Conservation (phyloP, 2,113 vertebrate species). For the Carassius carassius region DNA sequence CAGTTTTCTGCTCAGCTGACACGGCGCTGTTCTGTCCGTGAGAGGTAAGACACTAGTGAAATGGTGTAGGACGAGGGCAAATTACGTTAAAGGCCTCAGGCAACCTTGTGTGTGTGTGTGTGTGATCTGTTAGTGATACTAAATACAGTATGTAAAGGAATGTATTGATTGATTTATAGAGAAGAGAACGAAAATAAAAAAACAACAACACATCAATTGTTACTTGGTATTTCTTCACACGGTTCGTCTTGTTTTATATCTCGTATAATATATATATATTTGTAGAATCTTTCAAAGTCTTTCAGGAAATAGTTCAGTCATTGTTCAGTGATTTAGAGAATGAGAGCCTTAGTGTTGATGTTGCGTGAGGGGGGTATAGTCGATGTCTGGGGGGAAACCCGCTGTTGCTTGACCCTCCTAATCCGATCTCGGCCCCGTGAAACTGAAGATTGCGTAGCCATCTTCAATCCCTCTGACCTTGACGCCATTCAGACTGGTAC, state of each 20-base stretch:
- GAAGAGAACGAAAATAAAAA: slow-evolving; percentile 71
- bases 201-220: slow-evolving; percentile 68
- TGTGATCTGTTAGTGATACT: slow-evolving; percentile 57
- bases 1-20: slow-evolving; percentile 7
- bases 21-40: slow-evolving; percentile 40
- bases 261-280: slow-evolving; percentile 81
- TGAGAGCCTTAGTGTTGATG: slow-evolving; percentile 53
- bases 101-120: slow-evolving; percentile 42
- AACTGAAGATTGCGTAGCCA: slow-evolving; percentile 65
- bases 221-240: slow-evolving; percentile 77
- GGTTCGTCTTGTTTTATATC: slow-evolving; percentile 74
- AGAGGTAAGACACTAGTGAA: slow-evolving; percentile 55
- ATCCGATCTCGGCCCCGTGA: slow-evolving; percentile 64
- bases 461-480: slow-evolving; percentile 72
- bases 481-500: slow-evolving; percentile 93
- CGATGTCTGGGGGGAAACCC: slow-evolving; percentile 59
- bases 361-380: slow-evolving; percentile 27
- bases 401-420: slow-evolving; percentile 58
- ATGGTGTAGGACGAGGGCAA: slow-evolving; percentile 53
- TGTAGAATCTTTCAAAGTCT: slow-evolving; percentile 82
- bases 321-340: slow-evolving; percentile 62
- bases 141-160: slow-evolving; percentile 67
- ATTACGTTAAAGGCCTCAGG: slow-evolving; percentile 51
- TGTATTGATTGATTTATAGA: slow-evolving; percentile 73
- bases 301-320: slow-evolving; percentile 73